phyloP scores from a whole-genome alignment of 1,140 invertebrate species.

The Caerostris extrusa region DNA sequence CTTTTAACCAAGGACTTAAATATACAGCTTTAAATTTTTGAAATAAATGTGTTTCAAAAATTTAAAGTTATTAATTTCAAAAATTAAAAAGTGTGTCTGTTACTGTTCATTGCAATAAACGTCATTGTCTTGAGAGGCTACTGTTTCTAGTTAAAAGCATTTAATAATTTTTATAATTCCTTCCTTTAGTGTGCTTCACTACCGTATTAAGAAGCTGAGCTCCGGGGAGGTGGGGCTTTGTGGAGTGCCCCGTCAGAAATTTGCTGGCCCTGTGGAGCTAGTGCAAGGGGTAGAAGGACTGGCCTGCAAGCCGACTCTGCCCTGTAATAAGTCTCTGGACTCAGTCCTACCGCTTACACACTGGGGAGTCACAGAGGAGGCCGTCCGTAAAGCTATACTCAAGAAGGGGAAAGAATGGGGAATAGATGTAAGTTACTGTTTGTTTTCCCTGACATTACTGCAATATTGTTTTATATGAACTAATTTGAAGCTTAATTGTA shows the following conservation, averaged over 20 bases:
- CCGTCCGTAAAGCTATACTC: constrained; percentile 81
- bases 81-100: too few relatives aligned
- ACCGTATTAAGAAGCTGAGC: constrained; percentile 79
- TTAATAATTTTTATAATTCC: background rate
- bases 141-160: too few relatives aligned
- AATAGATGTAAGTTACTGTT: constrained; percentile 77
- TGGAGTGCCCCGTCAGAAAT: constrained; percentile 79
- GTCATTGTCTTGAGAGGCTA: too few relatives aligned
- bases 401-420: constrained; percentile 80
- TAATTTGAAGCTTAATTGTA: too few relatives aligned
- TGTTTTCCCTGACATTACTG: too few relatives aligned
- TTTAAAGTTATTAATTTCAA: too few relatives aligned
- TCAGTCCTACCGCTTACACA: constrained; percentile 81
- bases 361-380: constrained; percentile 82
- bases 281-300: constrained; percentile 79
- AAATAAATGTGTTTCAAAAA: too few relatives aligned
- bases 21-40: too few relatives aligned
- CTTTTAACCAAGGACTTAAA: too few relatives aligned
- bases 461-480: too few relatives aligned
- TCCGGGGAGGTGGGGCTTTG: constrained; percentile 78
- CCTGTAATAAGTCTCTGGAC: constrained; percentile 80
- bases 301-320: constrained; percentile 80
- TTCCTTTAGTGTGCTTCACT: constrained; percentile 79
- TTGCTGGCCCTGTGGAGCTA: constrained; percentile 78
- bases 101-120: too few relatives aligned